These are phyloP conservation scores for Congeria kusceri DNA, from an alignment of 2,888 invertebrate genomes.

Conservation along the genomic window DNA sequence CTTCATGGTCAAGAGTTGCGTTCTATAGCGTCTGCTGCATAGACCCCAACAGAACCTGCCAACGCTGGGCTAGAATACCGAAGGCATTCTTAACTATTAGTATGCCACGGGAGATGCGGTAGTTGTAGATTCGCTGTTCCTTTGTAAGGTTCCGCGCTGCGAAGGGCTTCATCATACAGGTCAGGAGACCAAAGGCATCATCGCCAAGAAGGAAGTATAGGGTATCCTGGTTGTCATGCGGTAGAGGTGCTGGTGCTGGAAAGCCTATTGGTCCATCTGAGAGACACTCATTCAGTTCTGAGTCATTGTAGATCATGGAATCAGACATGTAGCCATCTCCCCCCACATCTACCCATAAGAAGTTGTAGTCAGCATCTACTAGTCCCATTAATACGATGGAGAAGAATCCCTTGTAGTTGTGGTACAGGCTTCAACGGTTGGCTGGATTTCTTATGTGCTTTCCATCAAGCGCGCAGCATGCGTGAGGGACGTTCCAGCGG, in stretches of 20 bases:
- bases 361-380: constrained; percentile 54
- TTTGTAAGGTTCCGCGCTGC: too few species aligned
- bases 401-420: constrained; percentile 65
- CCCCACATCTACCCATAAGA: constrained; percentile 53
- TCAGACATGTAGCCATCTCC: constrained; percentile 47
- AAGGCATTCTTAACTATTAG: not conserved
- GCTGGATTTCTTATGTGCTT: constrained; percentile 61
- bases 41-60: too few species aligned
- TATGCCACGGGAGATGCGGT: not conserved
- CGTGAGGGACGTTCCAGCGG: constrained; percentile 67
- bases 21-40: not conserved
- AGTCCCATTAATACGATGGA: constrained; percentile 56
- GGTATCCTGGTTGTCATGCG: constrained; percentile 48
- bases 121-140: not conserved
- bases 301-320: constrained; percentile 54
- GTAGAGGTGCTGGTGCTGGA: constrained; percentile 48
- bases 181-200: too few species aligned
- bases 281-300: constrained; percentile 52
- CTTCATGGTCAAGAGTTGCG: not conserved
- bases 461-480: constrained; percentile 68
- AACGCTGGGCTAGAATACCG: not conserved
- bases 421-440: constrained; percentile 57
- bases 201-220: constrained; percentile 68
- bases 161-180: too few species aligned
- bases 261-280: constrained; percentile 47